Evolutionary conservation across 2,113 vertebrate species (phyloP).

Genomic region (Ivindomyrus marchei): DNA sequence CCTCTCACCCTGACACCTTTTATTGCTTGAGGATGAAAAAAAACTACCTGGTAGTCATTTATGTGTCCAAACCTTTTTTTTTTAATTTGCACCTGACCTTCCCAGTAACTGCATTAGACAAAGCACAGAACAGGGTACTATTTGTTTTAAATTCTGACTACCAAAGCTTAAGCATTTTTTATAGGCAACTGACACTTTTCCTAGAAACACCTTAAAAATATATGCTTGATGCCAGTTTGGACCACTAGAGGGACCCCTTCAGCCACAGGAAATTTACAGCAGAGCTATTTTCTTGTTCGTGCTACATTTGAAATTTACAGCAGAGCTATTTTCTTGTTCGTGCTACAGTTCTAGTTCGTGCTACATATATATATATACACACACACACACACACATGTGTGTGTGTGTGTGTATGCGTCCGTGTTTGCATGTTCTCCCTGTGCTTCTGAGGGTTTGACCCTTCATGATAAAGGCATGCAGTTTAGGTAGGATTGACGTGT

Average conservation of each 20-base stretch:
- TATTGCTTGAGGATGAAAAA: background rate
- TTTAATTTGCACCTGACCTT: background rate
- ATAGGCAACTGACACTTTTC: background rate
- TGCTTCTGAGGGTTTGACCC: background rate
- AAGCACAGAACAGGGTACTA: background rate
- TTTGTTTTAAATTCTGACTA: background rate
- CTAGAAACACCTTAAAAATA: background rate
- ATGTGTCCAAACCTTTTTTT: background rate
- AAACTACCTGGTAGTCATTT: background rate
- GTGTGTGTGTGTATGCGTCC: background rate
- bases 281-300: background rate
- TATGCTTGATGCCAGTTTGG: background rate
- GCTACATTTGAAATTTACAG: background rate
- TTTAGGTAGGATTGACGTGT: background rate
- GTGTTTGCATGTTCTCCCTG: background rate
- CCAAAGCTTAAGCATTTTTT: background rate
- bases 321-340: background rate
- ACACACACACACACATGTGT: too few relatives aligned
- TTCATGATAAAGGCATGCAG: background rate
- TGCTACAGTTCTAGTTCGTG: background rate
- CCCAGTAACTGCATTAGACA: background rate
- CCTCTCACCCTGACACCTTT: background rate
- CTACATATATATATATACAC: too few relatives aligned
- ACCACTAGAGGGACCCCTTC: slow-evolving; percentile 43
- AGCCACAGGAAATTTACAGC: background rate